Conservation (phyloP, 2,113 vertebrate genomes). For the Butorides virescens region DNA sequence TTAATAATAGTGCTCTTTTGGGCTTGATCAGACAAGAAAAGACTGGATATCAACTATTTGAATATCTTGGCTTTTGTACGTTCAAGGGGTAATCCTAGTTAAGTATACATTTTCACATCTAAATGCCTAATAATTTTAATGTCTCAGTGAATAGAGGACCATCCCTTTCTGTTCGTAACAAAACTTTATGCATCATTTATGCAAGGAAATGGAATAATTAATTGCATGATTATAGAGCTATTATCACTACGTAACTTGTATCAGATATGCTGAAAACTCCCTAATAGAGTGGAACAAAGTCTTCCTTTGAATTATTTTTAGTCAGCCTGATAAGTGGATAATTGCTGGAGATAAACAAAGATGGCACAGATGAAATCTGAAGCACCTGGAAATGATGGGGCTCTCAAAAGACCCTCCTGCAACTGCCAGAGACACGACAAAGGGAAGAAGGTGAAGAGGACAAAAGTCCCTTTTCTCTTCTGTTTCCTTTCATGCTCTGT, state of each 20-base stretch:
- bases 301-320: neutral
- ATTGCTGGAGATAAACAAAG: neutral
- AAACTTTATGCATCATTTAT: neutral
- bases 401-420: neutral
- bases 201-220: neutral
- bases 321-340: neutral
- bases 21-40: neutral
- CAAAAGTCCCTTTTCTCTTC: neutral
- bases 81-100: neutral
- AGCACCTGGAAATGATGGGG: neutral
- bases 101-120: neutral
- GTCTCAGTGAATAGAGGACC: neutral
- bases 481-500: neutral
- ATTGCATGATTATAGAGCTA: neutral
- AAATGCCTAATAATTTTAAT: neutral
- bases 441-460: neutral
- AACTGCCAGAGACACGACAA: rapidly evolving
- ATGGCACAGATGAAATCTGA: neutral
- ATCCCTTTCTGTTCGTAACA: neutral
- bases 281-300: neutral
- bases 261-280: neutral
- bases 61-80: neutral
- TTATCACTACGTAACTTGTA: neutral
- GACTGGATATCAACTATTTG: neutral
- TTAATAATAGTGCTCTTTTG: neutral